Evolutionary conservation across 2,888 invertebrate species (phyloP), one percentile per base, ranked within the genome.

Genomic region (Dastarcus helophoroides): DNA sequence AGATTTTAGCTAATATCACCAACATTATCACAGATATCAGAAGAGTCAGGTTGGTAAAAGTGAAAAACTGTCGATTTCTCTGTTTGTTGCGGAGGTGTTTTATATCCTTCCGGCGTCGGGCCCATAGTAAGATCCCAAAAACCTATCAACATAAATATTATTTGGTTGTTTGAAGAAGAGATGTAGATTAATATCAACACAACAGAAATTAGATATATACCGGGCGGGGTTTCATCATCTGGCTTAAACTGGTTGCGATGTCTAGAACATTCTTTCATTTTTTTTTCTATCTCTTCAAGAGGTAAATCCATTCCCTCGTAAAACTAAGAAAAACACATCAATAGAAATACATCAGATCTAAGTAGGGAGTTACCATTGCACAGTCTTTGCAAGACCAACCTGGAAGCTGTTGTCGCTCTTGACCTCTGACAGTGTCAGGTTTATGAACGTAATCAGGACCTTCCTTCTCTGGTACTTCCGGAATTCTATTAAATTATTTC

Each of bases 191-290:
- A n/a, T n/a, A n/a, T n/a, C n/a, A n/a, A n/a, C n/a, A n/a, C n/a
- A n/a, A n/a, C n/a, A n/a, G n/a, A n/a, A n/a, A n/a, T n/a, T n/a
- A n/a, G n/a, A n/a, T 3, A 15, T 22, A 1, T 29, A 33, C 33
- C 33, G 27, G 45, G 40, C 19, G 41, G 22, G 12, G 51, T 52
- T 14, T 33, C 29, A 8, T 52, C 51, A 17, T 49, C 43, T 15
- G 57, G 56, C 33, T 57, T 51, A 38, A 53, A 62, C 36, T 56
- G 60, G 27, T 58, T 55, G 40, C 62, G 49, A 43, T 69, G 69
- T 33, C 59, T 60, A 1, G 68, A 68, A 49, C 69, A 69, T 16
- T 52, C 46, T 42, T 66, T 56, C 47, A 59, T 58, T 23, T 54
- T 50, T 31, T 53, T 48, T 40, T 58, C 44, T 12, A 63, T 34